These are phyloP conservation scores for Chloromyia formosa DNA, from an alignment of 2,888 invertebrate species.

Conservation along the genomic window DNA sequence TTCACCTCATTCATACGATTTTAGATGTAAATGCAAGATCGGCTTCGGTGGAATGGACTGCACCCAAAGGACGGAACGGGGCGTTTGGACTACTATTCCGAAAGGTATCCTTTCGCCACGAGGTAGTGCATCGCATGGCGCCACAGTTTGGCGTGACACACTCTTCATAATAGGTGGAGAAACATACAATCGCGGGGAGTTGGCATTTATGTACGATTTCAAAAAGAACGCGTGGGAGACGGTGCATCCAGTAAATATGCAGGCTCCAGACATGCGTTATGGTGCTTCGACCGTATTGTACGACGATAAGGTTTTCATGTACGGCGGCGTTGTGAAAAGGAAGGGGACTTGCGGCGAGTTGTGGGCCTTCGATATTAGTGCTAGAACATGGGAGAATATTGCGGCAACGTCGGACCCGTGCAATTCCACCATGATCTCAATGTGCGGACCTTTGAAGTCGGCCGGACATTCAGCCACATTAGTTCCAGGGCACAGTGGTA, in stretches of 20 bases:
- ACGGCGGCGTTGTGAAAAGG: conserved; percentile 83
- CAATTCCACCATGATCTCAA: conserved; percentile 64
- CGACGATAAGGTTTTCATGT: conserved; percentile 91
- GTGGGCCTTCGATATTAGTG: conserved; percentile 86
- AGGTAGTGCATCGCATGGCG: conserved; percentile 83
- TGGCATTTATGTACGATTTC: conserved; percentile 78
- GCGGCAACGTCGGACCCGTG: conserved; percentile 73
- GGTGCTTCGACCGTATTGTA: conserved; percentile 90
- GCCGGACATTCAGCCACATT: conserved; percentile 96
- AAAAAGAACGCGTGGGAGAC: conserved; percentile 82
- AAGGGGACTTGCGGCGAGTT: conserved; percentile 76
- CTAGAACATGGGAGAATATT: conserved; percentile 84
- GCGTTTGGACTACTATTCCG: conserved; percentile 76
- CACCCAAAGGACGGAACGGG: conserved; percentile 72
- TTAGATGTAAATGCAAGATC: conserved; percentile 60
- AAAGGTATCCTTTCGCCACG: conserved; percentile 68
- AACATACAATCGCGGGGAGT: conserved; percentile 73
- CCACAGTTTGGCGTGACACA: conserved; percentile 78
- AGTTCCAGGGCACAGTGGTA: conserved; percentile 71
- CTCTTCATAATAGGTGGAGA: conserved; percentile 87
- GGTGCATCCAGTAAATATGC: conserved; percentile 67
- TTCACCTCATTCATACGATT: neutral
- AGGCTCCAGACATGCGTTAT: conserved; percentile 78
- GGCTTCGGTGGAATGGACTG: conserved; percentile 67
- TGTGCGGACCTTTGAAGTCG: conserved; percentile 73